A percentile compares a stretch with the other conserved stretches of the same genome.
Evolutionary conservation across 2,888 invertebrate species (phyloP).

Genomic region (Agrochola litura): DNA sequence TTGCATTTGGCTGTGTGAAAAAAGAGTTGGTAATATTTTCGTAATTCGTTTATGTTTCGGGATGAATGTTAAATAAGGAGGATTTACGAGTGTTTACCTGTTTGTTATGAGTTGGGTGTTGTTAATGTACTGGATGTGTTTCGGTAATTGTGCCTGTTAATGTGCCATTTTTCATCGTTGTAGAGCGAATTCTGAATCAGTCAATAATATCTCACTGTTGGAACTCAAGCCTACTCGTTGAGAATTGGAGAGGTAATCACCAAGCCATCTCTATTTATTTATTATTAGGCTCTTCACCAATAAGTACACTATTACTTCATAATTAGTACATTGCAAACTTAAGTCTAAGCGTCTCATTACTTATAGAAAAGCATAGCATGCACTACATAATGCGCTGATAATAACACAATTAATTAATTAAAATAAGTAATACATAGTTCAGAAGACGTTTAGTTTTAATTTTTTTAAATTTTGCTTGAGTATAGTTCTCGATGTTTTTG

Average conservation of each 20-base stretch:
- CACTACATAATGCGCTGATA: too few relatives aligned
- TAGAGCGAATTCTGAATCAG: background rate
- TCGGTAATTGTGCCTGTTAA: constrained; percentile 12
- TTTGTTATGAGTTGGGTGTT: constrained; percentile 26
- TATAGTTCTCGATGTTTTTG: too few relatives aligned
- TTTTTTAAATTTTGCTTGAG: too few relatives aligned
- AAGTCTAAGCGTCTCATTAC: too few relatives aligned
- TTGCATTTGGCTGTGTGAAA: constrained; percentile 52
- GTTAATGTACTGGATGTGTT: constrained; percentile 27
- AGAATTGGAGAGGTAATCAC: background rate
- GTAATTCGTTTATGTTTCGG: constrained; percentile 47
- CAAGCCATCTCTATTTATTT: too few relatives aligned
- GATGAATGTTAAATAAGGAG: constrained; percentile 36
- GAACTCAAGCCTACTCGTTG: background rate
- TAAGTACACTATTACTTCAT: too few relatives aligned
- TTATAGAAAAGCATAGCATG: too few relatives aligned
- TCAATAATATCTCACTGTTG: background rate
- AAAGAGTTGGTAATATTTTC: constrained; percentile 36
- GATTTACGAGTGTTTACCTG: constrained; percentile 40
- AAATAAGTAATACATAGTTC: too few relatives aligned
- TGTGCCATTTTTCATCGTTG: constrained; percentile 16
- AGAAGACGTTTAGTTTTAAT: too few relatives aligned
- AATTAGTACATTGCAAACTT: too few relatives aligned
- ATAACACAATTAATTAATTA: too few relatives aligned
- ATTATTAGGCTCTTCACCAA: too few relatives aligned